Base-by-base conservation (phyloP, 2,888 invertebrate genomes). In the Lottia scabra region DNA sequence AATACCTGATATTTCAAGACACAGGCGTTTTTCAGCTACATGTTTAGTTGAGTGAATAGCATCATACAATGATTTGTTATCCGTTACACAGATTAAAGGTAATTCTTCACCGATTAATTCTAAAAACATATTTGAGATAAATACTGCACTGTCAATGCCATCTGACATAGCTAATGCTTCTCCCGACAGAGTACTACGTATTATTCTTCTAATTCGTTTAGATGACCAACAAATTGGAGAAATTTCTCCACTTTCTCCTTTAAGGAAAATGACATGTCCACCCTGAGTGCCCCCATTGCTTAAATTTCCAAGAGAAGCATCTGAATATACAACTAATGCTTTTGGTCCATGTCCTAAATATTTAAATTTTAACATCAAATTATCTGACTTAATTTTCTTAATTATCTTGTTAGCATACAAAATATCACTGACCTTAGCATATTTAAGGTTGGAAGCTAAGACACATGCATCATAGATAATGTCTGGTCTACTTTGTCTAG, bases 351-450 rank as follows among this genome's bases (percentile, higher is more conserved):
- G 56, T 23, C 56, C 56, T 56, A 56, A 23, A 56, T 56, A 6
- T 56, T 23, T 56, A 56, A 56, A 56, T 56, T 23, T 56, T 19
- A 56, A 56, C n/a, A 23, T 10, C 19, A 56, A 23, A n/a, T 65
- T 26, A n/a, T 48, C 70, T 27, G 48, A 27, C 30, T 70, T 70
- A n/a, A 70, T 48, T 46, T 38, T 26, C 48, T 65, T 70, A 13
- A 70, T 65, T 30, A 70, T 8, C 44, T 70, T 70, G 38, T 70
- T 70, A 19, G 65, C 65, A 13, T 70, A 44, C 8, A 65, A 19
- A 56, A 56, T n/a, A 23, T 56, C 56, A 56, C 56, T 56, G 56
- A 56, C 56, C 15, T 56, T 56, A 23, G 56, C 56, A 56, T 56
- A n/a, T 56, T 56, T 56, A 8, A 56, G 23, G 8, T 19, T 56